Conservation (phyloP, 2,888 invertebrate species). For the Pheosia gnoma region DNA sequence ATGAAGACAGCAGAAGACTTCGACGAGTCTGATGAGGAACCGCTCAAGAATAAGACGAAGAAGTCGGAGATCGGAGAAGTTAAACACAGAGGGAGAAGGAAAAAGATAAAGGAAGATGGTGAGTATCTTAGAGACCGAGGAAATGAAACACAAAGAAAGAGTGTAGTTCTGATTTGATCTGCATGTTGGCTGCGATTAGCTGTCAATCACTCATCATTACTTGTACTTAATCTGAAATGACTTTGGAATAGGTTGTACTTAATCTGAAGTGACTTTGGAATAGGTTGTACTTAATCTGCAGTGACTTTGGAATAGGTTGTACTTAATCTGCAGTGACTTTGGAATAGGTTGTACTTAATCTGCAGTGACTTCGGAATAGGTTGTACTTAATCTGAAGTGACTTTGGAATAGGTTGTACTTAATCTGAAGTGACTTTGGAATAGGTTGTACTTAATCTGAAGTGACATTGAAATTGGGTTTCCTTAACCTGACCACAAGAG, state of each 20-base stretch:
- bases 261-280: neutral
- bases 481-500: too few relatives aligned
- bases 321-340: too few relatives aligned
- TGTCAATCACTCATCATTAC: neutral
- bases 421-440: neutral
- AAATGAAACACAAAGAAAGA: too few relatives aligned
- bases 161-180: too few relatives aligned
- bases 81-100: conserved; percentile 16
- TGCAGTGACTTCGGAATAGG: too few relatives aligned
- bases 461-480: too few relatives aligned
- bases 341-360: too few relatives aligned
- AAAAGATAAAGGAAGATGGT: conserved; percentile 10
- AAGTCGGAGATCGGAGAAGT: conserved; percentile 14
- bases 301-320: neutral
- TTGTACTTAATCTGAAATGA: conserved; percentile 7
- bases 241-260: neutral
- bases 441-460: too few relatives aligned
- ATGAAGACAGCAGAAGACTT: conserved; percentile 42
- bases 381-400: too few relatives aligned
- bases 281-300: neutral
- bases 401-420: neutral
- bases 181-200: too few relatives aligned
- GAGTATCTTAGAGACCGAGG: neutral
- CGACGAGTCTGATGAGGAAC: conserved; percentile 69
- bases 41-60: conserved; percentile 45